These are phyloP conservation scores for Agrotis puta DNA, from an alignment of 2,888 invertebrate species.

Conservation along the genomic window DNA sequence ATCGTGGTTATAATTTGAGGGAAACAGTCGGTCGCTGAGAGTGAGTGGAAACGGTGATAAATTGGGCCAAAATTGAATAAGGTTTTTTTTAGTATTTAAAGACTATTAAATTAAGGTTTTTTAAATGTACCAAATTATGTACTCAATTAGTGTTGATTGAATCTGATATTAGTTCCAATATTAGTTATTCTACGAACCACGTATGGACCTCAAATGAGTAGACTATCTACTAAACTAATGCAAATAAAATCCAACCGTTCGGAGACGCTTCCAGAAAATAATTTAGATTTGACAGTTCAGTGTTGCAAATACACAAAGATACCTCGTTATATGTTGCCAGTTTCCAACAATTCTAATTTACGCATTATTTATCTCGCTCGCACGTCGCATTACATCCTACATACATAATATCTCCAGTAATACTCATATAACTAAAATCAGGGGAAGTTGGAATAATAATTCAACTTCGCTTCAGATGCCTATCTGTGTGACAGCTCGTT, in stretches of 20 bases:
- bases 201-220: background rate
- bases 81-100: too few species aligned
- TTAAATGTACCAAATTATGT: too few species aligned
- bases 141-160: too few species aligned
- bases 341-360: constrained; percentile 30
- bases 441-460: constrained; percentile 62
- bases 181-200: background rate
- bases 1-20: background rate
- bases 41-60: fast-evolving
- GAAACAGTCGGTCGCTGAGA: background rate
- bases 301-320: constrained; percentile 15
- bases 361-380: constrained; percentile 19
- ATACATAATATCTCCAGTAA: constrained; percentile 33
- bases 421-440: constrained; percentile 53
- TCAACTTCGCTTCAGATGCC: constrained; percentile 62
- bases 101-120: too few species aligned
- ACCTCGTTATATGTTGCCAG: constrained; percentile 19
- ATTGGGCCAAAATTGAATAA: background rate
- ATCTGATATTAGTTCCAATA: too few species aligned
- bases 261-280: background rate
- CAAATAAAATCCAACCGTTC: background rate
- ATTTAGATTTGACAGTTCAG: background rate
- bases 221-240: background rate
- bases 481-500: constrained; percentile 70
- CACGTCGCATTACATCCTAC: constrained; percentile 19